These are phyloP conservation scores for Plutella xylostella DNA, from an alignment of 2,888 invertebrate species.

Conservation along the genomic window DNA sequence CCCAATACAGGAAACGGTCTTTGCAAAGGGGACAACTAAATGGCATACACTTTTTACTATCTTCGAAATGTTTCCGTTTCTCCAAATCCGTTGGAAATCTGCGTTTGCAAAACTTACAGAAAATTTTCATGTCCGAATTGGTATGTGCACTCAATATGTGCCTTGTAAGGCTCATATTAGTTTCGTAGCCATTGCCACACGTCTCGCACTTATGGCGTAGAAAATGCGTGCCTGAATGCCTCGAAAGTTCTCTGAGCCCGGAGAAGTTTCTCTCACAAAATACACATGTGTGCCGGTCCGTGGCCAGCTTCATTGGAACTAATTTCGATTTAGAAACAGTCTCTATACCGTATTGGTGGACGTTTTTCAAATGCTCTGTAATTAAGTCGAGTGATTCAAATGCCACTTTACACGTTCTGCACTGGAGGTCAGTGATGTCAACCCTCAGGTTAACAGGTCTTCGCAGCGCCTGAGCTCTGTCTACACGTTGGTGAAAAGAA, in stretches of 20 bases:
- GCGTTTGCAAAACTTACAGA: slow-evolving; percentile 12
- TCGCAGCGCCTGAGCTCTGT: background rate
- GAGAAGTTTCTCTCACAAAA: slow-evolving; percentile 6
- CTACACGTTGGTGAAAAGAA: background rate
- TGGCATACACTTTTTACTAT: slow-evolving; percentile 12
- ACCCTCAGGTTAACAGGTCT: background rate
- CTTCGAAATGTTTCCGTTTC: slow-evolving; percentile 10
- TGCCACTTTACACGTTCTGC: background rate
- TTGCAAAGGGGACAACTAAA: slow-evolving; percentile 8
- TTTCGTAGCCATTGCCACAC: slow-evolving; percentile 16
- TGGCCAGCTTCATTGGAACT: slow-evolving; percentile 1
- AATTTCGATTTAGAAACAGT: slow-evolving; percentile 14
- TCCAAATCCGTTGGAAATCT: slow-evolving; percentile 9
- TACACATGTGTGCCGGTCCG: background rate
- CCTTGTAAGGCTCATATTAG: slow-evolving; percentile 1
- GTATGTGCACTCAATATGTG: slow-evolving; percentile 9
- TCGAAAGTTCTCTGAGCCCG: background rate
- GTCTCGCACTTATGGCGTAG: slow-evolving; percentile 11
- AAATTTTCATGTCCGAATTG: background rate
- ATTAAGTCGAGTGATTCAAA: slow-evolving; percentile 19
- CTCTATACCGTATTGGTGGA: slow-evolving; percentile 17
- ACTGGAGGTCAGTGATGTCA: slow-evolving; percentile 1
- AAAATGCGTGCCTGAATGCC: slow-evolving; percentile 8
- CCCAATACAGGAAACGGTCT: slow-evolving; percentile 10
- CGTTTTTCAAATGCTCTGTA: slow-evolving; percentile 22